Conservation (phyloP, 2,888 invertebrate genomes). For the Leucoptera coffeella region DNA sequence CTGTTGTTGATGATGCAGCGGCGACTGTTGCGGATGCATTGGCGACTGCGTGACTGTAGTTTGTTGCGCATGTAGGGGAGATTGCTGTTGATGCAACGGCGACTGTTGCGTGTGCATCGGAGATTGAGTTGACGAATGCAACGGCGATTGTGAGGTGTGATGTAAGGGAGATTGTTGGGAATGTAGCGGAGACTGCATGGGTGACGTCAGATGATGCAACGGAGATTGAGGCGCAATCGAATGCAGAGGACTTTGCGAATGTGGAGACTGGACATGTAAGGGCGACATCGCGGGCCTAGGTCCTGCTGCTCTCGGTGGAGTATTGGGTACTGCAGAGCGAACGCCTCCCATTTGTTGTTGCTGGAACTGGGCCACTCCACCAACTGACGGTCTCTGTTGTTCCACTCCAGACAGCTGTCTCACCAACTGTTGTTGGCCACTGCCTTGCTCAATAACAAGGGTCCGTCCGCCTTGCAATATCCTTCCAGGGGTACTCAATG, state of each 20-base stretch:
- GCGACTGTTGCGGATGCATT: slow-evolving; percentile 9
- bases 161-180: slow-evolving; percentile 8
- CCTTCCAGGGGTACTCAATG: slow-evolving; percentile 23
- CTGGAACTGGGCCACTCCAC: slow-evolving; percentile 28
- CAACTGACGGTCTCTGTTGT: slow-evolving; percentile 20
- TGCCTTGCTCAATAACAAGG: slow-evolving; percentile 35
- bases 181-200: slow-evolving; percentile 17
- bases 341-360: slow-evolving; percentile 20
- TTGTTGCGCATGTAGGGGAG: slow-evolving; percentile 17
- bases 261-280: slow-evolving; percentile 27
- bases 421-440: slow-evolving; percentile 26
- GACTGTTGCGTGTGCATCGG: slow-evolving; percentile 35
- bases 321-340: no score
- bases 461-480: slow-evolving; percentile 31
- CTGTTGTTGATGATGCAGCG: slow-evolving; percentile 12
- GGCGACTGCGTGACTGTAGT: slow-evolving; percentile 17
- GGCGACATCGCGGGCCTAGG: slow-evolving; percentile 34
- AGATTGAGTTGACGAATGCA: slow-evolving; percentile 32
- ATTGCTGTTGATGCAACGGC: slow-evolving; percentile 26
- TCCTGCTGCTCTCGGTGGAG: slow-evolving; percentile 17
- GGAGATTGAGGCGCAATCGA: slow-evolving; percentile 9
- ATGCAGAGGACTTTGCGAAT: slow-evolving; percentile 11
- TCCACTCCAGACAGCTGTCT: slow-evolving; percentile 22
- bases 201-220: slow-evolving; percentile 5
- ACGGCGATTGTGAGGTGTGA: slow-evolving; percentile 19